These are phyloP conservation scores for Listrodromus nycthemerus DNA, from an alignment of 2,888 invertebrate genomes.

Conservation along the genomic window DNA sequence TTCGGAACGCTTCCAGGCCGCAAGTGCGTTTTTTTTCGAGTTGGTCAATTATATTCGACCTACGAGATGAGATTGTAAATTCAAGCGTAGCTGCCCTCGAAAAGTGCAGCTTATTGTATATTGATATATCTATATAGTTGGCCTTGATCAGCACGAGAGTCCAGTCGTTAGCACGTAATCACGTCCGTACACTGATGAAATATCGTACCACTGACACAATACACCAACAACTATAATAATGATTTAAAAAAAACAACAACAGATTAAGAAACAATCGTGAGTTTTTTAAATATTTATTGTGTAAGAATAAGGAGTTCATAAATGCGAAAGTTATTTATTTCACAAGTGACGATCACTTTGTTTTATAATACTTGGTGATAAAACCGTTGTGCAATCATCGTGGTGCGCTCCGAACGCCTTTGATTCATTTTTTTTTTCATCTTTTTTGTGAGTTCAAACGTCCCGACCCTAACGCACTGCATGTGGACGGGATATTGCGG, in stretches of 20 bases:
- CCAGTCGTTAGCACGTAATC: conserved; percentile 43
- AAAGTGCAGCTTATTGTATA: conserved; percentile 18
- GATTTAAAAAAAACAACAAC: conserved; percentile 7
- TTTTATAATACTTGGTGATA: conserved; percentile 13
- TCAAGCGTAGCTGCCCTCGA: conserved; percentile 18
- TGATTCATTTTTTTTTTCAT: conserved; percentile 43
- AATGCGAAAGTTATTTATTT: conserved; percentile 64
- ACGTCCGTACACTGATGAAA: conserved; percentile 5
- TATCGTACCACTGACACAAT: conserved; percentile 24
- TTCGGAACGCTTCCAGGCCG: conserved; percentile 15
- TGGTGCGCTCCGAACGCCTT: conserved; percentile 10
- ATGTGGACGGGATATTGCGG: not conserved
- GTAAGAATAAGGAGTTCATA: conserved; percentile 32
- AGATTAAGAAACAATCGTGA: conserved; percentile 17
- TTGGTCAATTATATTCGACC: not conserved
- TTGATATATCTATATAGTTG: conserved; percentile 18
- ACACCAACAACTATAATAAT: conserved; percentile 13
- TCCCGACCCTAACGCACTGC: conserved; percentile 14
- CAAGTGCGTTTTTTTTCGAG: conserved; percentile 10
- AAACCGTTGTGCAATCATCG: not conserved
- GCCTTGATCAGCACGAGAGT: conserved; percentile 30
- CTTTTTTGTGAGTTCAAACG: conserved; percentile 5
- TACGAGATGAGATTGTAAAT: not conserved
- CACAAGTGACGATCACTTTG: conserved; percentile 44
- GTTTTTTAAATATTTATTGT: conserved; percentile 39